Evolutionary conservation across 2,797 vertebrate genomes (phyloP).

Genomic region (Hippoglossus hippoglossus): DNA sequence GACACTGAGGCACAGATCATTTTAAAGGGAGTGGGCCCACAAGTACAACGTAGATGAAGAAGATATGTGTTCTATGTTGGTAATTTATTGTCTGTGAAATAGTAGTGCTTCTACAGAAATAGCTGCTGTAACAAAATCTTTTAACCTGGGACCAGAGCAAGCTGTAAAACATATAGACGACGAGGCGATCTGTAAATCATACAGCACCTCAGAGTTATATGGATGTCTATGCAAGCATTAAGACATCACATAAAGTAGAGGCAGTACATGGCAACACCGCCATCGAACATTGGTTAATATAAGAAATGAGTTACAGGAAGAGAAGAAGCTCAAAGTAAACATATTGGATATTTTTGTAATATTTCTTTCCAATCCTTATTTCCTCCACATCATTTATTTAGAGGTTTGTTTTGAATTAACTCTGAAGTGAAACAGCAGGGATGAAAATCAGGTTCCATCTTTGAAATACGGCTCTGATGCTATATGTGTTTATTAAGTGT

Average conservation of each 20-base stretch:
- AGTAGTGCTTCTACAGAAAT: slow-evolving; percentile 64
- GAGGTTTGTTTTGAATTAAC: not conserved
- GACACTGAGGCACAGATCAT: slow-evolving; percentile 35
- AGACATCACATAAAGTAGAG: slow-evolving; percentile 14
- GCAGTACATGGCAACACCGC: slow-evolving; percentile 1
- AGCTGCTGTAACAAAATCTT: slow-evolving; percentile 70
- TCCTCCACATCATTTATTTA: not conserved
- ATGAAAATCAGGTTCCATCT: not conserved
- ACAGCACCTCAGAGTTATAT: slow-evolving; percentile 32
- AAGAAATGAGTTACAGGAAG: no score
- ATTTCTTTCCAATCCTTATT: not conserved
- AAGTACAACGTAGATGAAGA: not conserved
- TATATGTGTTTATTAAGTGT: not conserved
- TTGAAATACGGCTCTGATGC: no score
- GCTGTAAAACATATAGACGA: slow-evolving; percentile 45
- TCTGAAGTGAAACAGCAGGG: slow-evolving; percentile 6
- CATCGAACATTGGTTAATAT: not conserved
- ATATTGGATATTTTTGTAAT: not conserved
- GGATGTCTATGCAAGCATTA: slow-evolving; percentile 34
- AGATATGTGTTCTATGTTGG: slow-evolving; percentile 29
- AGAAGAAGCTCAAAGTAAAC: no score
- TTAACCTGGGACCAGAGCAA: slow-evolving; percentile 3
- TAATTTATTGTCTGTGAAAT: slow-evolving; percentile 71
- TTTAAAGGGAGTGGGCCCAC: slow-evolving; percentile 5
- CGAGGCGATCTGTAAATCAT: slow-evolving; percentile 41